Evolutionary conservation across 2,888 invertebrate species (phyloP), one percentile per base, ranked within the genome.

Genomic region (Vanessa cardui): DNA sequence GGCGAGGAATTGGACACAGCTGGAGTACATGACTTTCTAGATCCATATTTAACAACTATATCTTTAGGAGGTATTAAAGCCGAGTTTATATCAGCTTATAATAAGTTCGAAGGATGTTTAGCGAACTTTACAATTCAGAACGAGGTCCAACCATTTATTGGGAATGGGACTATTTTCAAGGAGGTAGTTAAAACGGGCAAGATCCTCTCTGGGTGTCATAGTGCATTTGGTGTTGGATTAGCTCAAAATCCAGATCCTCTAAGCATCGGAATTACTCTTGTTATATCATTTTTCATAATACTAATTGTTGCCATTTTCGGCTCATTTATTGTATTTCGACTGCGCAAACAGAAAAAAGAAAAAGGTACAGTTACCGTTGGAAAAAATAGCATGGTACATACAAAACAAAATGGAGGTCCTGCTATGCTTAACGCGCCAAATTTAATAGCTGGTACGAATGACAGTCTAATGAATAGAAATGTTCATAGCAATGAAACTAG

Each of bases 281-380:
- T 99, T 21, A 97, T 98, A 72, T 97, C 98, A 31, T 98, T 99
- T 93, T 98, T 99, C 82, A 96, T 97, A 7, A 96, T 98, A 69
- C 90, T 98, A 16, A 94, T 98, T 62, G 96, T 98, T 15, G 98
- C 98, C 16, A 98, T 98, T 78, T 93, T 97, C 66, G 96, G 97
- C 21, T 98, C 98, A 59, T 98, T 98, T 81, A 94, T 98, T n/a
- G 97, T 98, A 50, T 98, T 98, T 85, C 95, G 98, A 54, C 93
- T 98, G 72, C 94, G 98, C 20, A 96, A 97, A 64, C 97, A 98
- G 83, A 97, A 96, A 83, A 96, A 97, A 85, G 97, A 98, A 83
- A 98, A 98, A 82, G 95, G 94, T 16, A 96, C 95, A 15, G 94
- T 94, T 31, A 85, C 90, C 16, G 93, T 94, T 0, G 94, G 94